These are phyloP conservation scores for Fistularia commersonii DNA, from an alignment of 2,797 vertebrate species.

Conservation along the genomic window DNA sequence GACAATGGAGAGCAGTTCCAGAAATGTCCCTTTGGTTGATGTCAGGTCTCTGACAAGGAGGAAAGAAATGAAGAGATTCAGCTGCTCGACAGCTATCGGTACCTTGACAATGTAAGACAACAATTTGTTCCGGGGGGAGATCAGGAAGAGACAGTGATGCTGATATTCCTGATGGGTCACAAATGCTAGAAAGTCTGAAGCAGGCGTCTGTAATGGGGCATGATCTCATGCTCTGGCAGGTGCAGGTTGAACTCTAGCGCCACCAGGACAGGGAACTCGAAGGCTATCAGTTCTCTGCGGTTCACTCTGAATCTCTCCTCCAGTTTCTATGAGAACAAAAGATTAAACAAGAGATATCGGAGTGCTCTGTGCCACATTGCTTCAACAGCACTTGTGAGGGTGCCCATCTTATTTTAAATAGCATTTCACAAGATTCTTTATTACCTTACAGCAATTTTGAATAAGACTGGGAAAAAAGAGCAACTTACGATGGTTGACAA, in stretches of 20 bases:
- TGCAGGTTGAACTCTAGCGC: constrained; percentile 97
- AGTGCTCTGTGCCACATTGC: too few species aligned
- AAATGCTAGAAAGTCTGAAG: constrained; percentile 91
- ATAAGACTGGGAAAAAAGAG: background rate
- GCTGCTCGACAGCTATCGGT: constrained; percentile 20
- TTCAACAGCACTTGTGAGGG: background rate
- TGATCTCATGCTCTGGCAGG: constrained; percentile 92
- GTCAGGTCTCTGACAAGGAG: too few species aligned
- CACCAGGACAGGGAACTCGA: constrained; percentile 96
- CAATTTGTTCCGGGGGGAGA: constrained; percentile 10
- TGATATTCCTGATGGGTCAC: constrained; percentile 68
- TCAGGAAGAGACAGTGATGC: constrained; percentile 57
- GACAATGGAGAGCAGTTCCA: constrained; percentile 10
- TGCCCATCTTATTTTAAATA: constrained; percentile 9
- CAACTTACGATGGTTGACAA: constrained; percentile 5
- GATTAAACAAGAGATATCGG: background rate
- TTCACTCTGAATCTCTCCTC: constrained; percentile 97
- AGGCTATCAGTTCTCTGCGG: constrained; percentile 94
- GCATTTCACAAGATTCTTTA: background rate
- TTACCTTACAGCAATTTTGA: background rate
- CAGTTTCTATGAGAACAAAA: constrained; percentile 82
- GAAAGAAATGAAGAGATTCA: constrained; percentile 18
- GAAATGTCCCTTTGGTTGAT: constrained; percentile 68
- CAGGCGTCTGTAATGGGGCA: constrained; percentile 98
- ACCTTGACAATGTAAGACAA: constrained; percentile 14